These are phyloP conservation scores for Acleris laterana DNA, from an alignment of 2,888 invertebrate genomes.

Conservation along the genomic window DNA sequence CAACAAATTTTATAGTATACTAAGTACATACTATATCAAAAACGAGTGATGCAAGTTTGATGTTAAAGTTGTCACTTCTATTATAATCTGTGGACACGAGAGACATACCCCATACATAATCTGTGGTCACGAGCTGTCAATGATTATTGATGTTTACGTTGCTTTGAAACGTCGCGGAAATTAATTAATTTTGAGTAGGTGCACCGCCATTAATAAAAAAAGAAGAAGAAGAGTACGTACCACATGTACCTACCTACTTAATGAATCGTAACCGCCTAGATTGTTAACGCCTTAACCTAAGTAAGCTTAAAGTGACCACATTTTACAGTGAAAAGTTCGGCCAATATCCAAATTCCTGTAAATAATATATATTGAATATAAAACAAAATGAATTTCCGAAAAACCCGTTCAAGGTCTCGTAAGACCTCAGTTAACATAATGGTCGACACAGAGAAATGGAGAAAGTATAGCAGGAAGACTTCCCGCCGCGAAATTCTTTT, in stretches of 20 bases:
- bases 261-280: constrained; percentile 55
- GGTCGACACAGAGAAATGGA: constrained; percentile 66
- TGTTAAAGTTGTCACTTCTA: not conserved
- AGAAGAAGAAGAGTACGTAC: too few relatives aligned
- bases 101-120: too few relatives aligned
- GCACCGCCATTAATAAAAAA: too few relatives aligned
- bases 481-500: constrained; percentile 51
- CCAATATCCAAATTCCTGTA: constrained; percentile 33
- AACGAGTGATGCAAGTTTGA: too few relatives aligned
- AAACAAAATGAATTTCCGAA: constrained; percentile 68
- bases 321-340: constrained; percentile 11
- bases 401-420: constrained; percentile 57
- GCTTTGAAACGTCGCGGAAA: constrained; percentile 2
- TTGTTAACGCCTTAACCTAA: constrained; percentile 46
- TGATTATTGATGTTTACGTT: not conserved
- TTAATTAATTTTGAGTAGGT: not conserved
- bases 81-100: too few relatives aligned
- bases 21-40: too few relatives aligned
- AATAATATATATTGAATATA: constrained; percentile 4
- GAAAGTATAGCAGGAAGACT: constrained; percentile 53
- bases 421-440: constrained; percentile 60
- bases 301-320: constrained; percentile 52
- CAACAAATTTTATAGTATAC: too few relatives aligned
- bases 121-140: not conserved
- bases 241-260: not conserved